A percentile compares a stretch with the other conserved stretches of the same genome.
Evolutionary conservation across 64 coral and sea anemone genomes (phyloP).

Genomic region (Stylophora pistillata): DNA sequence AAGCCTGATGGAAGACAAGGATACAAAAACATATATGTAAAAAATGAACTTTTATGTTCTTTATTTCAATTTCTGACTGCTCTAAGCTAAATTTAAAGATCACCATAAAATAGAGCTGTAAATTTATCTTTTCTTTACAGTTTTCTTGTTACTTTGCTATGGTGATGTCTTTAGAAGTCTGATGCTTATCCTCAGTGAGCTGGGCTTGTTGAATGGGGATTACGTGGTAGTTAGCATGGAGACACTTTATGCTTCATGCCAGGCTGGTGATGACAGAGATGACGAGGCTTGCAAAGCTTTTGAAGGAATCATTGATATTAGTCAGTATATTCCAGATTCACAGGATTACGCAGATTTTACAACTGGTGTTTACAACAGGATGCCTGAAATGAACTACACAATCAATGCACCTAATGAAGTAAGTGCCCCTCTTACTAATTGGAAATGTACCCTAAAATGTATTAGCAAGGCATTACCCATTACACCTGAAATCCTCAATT

Average conservation of each 20-base stretch:
- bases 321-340: constrained; percentile 39
- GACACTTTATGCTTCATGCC: constrained; percentile 19
- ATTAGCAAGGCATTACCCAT: neutral
- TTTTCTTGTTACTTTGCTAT: constrained; percentile 71
- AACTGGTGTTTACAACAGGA: constrained; percentile 39
- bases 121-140: constrained; percentile 30
- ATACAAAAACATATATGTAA: too few species aligned
- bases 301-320: constrained; percentile 62
- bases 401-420: constrained; percentile 8
- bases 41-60: too few species aligned
- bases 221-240: constrained; percentile 55
- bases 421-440: neutral
- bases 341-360: constrained; percentile 31
- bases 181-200: constrained; percentile 53
- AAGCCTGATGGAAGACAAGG: neutral
- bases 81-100: too few species aligned
- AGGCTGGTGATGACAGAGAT: constrained; percentile 46
- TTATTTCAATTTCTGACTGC: too few species aligned
- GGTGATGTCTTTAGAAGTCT: constrained; percentile 38
- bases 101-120: too few species aligned
- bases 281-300: constrained; percentile 41
- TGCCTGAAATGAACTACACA: constrained; percentile 63
- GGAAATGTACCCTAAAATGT: neutral
- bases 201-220: constrained; percentile 66
- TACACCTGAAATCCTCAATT: too few species aligned